Percentiles rank a stretch among this genome's conserved stretches.
Conservation (phyloP, 2,888 invertebrate species). For the Drosophila cognata region DNA sequence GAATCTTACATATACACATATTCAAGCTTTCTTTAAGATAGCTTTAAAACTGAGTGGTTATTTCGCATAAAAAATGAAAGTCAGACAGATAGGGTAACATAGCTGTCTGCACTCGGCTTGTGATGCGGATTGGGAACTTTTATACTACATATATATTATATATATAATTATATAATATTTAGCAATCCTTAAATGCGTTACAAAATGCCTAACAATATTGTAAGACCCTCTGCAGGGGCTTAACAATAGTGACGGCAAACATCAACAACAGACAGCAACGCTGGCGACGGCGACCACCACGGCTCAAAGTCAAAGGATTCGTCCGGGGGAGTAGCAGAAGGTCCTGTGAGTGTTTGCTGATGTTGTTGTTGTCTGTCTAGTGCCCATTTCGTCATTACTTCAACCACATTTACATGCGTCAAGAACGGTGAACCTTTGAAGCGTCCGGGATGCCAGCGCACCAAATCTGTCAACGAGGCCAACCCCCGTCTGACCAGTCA, state of each 20-base stretch:
- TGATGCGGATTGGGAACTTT: not conserved
- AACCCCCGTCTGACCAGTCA: slow-evolving; percentile 75
- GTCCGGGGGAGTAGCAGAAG: slow-evolving; percentile 30
- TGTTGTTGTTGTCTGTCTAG: slow-evolving; percentile 55
- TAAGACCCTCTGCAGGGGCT: not conserved
- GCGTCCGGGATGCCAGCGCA: slow-evolving; percentile 56
- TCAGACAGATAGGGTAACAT: not conserved
- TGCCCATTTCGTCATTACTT: slow-evolving; percentile 84
- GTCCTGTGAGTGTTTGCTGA: slow-evolving; percentile 4
- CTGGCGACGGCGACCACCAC: slow-evolving; percentile 24
- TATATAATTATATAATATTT: no score
- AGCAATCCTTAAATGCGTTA: not conserved
- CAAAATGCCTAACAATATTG: not conserved
- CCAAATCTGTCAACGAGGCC: slow-evolving; percentile 69
- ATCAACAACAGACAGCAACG: slow-evolving; percentile 74
- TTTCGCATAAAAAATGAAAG: not conserved
- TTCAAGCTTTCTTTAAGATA: not conserved
- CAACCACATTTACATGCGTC: slow-evolving; percentile 84
- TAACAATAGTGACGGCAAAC: slow-evolving; percentile 80
- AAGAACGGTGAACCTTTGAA: slow-evolving; percentile 72
- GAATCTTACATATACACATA: not conserved
- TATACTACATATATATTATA: not conserved
- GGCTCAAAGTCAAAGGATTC: slow-evolving; percentile 64
- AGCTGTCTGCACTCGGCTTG: not conserved
- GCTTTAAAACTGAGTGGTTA: not conserved